Percentiles rank a stretch among this genome's conserved stretches.
phyloP scores from a whole-genome alignment of 1,140 invertebrate genomes.

The Rhopalosiphum padi region DNA sequence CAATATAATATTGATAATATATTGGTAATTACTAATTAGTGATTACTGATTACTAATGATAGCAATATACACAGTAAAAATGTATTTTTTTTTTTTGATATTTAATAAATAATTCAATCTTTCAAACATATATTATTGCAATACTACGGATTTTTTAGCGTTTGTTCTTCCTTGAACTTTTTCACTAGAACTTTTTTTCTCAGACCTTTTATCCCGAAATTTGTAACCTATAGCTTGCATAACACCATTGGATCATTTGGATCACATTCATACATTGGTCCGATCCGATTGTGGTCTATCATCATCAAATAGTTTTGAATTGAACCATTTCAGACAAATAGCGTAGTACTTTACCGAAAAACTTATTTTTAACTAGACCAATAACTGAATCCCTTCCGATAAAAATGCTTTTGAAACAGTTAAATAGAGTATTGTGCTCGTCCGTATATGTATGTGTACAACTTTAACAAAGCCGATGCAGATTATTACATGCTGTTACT shows the following conservation, averaged over 20 bases:
- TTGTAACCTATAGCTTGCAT: no score
- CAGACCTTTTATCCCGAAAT: no score
- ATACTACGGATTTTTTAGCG: accelerated
- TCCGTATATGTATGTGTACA: not conserved
- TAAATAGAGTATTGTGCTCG: not conserved
- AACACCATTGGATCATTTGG: no score
- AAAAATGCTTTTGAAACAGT: not conserved
- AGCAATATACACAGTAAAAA: not conserved
- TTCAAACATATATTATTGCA: not conserved
- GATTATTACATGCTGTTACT: not conserved
- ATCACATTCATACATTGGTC: no score
- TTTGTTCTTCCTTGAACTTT: not conserved
- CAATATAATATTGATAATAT: not conserved
- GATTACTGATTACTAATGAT: not conserved
- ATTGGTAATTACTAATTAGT: not conserved
- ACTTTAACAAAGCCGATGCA: not conserved
- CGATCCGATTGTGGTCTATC: not conserved
- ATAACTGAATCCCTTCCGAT: not conserved
- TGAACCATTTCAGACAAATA: not conserved
- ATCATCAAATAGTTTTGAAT: not conserved
- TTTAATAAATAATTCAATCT: not conserved
- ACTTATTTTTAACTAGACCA: not conserved
- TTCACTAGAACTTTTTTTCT: not conserved
- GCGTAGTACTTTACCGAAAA: not conserved
- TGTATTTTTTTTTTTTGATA: not conserved